Evolutionary conservation across 2,888 invertebrate species (phyloP).

Genomic region (Drosophila algonquin): DNA sequence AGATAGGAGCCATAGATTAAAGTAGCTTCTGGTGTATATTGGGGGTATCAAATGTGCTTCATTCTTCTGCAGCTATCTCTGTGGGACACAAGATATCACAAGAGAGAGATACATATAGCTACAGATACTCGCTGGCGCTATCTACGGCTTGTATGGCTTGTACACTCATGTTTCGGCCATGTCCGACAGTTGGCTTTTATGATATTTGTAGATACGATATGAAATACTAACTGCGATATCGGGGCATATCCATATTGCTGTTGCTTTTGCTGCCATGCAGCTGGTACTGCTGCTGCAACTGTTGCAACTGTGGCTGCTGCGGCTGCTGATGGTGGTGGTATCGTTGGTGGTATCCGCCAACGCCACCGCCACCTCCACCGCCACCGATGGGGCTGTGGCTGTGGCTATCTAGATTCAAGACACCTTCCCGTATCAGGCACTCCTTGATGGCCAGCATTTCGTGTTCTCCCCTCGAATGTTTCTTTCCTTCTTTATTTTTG

Average conservation of each 20-base stretch:
- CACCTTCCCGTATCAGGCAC: slow-evolving; percentile 81
- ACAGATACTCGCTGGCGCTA: neutral
- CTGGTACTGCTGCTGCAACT: slow-evolving; percentile 35
- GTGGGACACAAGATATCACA: neutral
- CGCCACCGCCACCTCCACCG: neutral
- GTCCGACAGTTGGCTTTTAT: neutral
- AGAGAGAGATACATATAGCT: neutral
- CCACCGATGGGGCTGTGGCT: neutral
- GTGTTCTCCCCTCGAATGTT: slow-evolving; percentile 22
- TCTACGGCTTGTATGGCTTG: neutral
- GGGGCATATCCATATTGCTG: slow-evolving; percentile 68
- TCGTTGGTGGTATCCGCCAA: neutral
- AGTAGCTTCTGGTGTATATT: neutral
- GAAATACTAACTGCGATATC: slow-evolving; percentile 71
- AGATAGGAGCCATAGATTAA: neutral
- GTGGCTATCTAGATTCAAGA: slow-evolving; percentile 69
- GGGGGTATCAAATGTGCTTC: neutral
- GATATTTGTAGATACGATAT: too few relatives aligned
- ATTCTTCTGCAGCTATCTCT: too few relatives aligned
- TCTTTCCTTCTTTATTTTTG: slow-evolving; percentile 23
- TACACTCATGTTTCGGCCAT: neutral
- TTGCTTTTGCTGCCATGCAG: slow-evolving; percentile 64
- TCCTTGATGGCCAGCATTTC: slow-evolving; percentile 81
- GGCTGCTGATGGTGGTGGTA: neutral
- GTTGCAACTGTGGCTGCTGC: too few relatives aligned